These are phyloP conservation scores for Varroa destructor DNA, from an alignment of 1,140 invertebrate genomes.

Conservation along the genomic window DNA sequence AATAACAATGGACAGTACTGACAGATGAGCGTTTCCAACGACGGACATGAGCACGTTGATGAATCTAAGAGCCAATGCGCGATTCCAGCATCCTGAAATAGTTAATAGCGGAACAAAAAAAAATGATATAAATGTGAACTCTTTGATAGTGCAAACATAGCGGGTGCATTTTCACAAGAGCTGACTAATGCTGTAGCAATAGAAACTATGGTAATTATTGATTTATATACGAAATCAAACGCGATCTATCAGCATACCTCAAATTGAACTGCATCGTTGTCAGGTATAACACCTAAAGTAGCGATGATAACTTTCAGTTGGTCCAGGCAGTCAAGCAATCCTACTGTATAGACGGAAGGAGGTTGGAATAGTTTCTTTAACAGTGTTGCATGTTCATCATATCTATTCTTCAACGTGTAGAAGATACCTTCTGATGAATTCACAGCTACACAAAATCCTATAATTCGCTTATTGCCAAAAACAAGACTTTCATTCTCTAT, in stretches of 20 bases:
- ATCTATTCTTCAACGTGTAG: not conserved
- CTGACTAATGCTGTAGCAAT: not conserved
- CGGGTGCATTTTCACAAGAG: not conserved
- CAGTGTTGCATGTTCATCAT: not conserved
- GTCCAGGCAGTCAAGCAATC: not conserved
- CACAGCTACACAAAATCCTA: slow-evolving; percentile 30
- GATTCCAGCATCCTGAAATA: slow-evolving; percentile 2
- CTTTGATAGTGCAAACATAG: not conserved
- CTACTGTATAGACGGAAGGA: not conserved
- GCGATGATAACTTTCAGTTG: slow-evolving; percentile 9
- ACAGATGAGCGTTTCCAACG: no score
- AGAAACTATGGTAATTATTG: no score
- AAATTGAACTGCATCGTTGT: not conserved
- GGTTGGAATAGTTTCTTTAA: not conserved
- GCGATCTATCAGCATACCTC: not conserved
- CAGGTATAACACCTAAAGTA: not conserved
- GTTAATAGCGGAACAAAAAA: not conserved
- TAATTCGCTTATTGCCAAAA: not conserved
- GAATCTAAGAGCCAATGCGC: slow-evolving; percentile 17
- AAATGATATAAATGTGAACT: not conserved
- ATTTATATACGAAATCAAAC: no score
- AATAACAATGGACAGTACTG: no score
- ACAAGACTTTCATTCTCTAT: not conserved
- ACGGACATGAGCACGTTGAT: not conserved
- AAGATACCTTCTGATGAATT: not conserved